Percentiles rank a stretch among this genome's conserved stretches.
Conservation (phyloP, 1,140 invertebrate species). For the Drosophila repleta region DNA sequence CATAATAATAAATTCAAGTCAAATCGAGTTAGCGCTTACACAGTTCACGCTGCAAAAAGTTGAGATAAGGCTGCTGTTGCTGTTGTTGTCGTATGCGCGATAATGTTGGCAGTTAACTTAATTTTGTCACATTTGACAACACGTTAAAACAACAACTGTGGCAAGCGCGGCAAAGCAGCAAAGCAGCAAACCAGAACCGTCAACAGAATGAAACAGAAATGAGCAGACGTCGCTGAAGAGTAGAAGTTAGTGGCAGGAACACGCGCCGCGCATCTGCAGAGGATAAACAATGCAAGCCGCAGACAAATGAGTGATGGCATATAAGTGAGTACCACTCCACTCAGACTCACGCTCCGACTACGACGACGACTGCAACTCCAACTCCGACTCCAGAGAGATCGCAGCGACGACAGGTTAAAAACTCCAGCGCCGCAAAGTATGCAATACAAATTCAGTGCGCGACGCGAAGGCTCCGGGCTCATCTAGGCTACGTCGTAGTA, state of each 20-base stretch:
- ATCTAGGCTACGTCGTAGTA: constrained; percentile 29
- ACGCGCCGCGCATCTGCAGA: constrained; percentile 14
- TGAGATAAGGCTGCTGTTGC: constrained; percentile 46
- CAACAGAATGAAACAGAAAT: constrained; percentile 23
- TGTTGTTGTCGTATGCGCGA: constrained; percentile 57
- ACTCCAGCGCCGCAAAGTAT: constrained; percentile 60
- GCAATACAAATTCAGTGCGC: constrained; percentile 58
- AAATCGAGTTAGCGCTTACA: constrained; percentile 41
- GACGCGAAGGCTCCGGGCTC: constrained; percentile 44
- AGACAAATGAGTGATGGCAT: constrained; percentile 78
- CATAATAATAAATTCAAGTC: constrained; percentile 39
- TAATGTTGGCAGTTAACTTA: constrained; percentile 80
- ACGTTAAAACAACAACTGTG: constrained; percentile 66
- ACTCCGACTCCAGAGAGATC: too few species aligned
- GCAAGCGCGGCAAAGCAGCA: constrained; percentile 19
- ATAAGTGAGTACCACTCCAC: constrained; percentile 18
- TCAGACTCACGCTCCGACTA: not conserved
- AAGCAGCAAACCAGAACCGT: constrained; percentile 15
- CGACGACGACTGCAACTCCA: too few species aligned
- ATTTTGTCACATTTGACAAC: constrained; percentile 81
- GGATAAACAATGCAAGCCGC: constrained; percentile 71
- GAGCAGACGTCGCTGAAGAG: constrained; percentile 21
- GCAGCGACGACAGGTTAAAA: constrained; percentile 63
- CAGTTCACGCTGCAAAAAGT: constrained; percentile 23
- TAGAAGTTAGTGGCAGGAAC: constrained; percentile 38